A percentile compares a stretch with the other conserved stretches of the same genome.
Evolutionary conservation across 2,797 vertebrate genomes (phyloP).

Genomic region (Bufotes viridis): DNA sequence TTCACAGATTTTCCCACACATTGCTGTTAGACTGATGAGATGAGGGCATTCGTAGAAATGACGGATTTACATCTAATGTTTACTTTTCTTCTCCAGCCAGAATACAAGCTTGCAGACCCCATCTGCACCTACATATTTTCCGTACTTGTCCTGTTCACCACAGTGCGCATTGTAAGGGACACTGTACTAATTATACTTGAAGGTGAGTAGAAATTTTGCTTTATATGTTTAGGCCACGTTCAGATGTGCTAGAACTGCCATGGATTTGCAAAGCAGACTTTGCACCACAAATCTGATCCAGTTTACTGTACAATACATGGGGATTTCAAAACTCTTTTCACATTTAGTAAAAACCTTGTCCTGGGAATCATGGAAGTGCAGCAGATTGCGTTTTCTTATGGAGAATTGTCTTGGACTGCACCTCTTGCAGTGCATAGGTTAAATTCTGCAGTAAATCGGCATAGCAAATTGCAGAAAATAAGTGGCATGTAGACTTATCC

Average conservation of each 20-base stretch:
- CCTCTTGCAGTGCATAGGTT: too few species aligned
- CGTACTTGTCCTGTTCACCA: conserved; percentile 91
- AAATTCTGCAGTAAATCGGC: too few species aligned
- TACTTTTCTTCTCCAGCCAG: conserved; percentile 79
- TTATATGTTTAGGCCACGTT: not conserved
- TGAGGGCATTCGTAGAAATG: not conserved
- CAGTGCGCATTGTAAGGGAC: conserved; percentile 90
- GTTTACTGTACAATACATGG: not conserved
- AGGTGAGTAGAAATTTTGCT: conserved; percentile 75
- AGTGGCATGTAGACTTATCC: too few species aligned
- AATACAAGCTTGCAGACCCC: conserved; percentile 95
- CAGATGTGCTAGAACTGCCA: too few species aligned
- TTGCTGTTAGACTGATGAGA: not conserved
- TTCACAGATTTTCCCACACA: not conserved
- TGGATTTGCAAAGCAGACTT: not conserved
- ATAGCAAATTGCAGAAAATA: too few species aligned
- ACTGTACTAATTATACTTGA: conserved; percentile 91
- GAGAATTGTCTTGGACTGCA: too few species aligned
- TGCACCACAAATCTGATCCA: not conserved
- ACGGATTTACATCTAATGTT: not conserved
- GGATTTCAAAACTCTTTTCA: not conserved
- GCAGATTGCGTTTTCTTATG: too few species aligned
- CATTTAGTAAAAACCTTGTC: not conserved
- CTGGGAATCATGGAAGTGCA: too few species aligned
- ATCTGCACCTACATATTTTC: conserved; percentile 97